Evolutionary conservation across 2,888 invertebrate species (phyloP).

Genomic region (Apamea epomidion): DNA sequence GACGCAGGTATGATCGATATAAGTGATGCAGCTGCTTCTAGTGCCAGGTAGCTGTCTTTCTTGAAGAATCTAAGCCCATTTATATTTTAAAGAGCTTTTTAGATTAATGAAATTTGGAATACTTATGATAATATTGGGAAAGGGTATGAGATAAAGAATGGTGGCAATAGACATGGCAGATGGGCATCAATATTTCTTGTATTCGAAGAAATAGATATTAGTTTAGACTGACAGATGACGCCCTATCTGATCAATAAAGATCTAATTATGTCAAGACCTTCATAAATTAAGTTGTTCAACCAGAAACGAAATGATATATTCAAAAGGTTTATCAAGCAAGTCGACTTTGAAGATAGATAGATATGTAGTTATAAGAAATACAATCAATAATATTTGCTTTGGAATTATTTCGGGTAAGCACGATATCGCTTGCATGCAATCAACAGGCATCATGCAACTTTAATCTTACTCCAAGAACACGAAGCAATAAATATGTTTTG

Average conservation of each 20-base stretch:
- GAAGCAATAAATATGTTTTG: slow-evolving; percentile 7
- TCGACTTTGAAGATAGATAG: background rate
- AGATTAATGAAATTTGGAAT: slow-evolving; percentile 61
- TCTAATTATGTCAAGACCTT: slow-evolving; percentile 12
- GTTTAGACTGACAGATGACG: slow-evolving; percentile 12
- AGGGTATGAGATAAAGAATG: slow-evolving; percentile 48
- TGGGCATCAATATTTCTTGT: slow-evolving; percentile 34
- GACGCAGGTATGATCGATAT: slow-evolving; percentile 81
- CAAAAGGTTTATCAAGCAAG: background rate
- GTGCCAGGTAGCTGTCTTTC: slow-evolving; percentile 82
- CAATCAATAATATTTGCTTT: slow-evolving; percentile 28
- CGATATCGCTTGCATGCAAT: background rate
- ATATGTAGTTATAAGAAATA: background rate
- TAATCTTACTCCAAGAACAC: slow-evolving; percentile 5
- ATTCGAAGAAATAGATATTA: slow-evolving; percentile 8
- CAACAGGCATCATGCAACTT: background rate
- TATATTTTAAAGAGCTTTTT: slow-evolving; percentile 75
- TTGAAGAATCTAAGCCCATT: slow-evolving; percentile 79
- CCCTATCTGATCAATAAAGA: slow-evolving; percentile 25
- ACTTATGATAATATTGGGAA: slow-evolving; percentile 64
- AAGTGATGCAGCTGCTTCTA: slow-evolving; percentile 84
- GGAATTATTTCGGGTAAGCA: background rate
- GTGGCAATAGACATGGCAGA: slow-evolving; percentile 39
- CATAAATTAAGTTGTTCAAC: slow-evolving; percentile 20
- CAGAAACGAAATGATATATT: background rate